A percentile compares a stretch with the other conserved stretches of the same genome.
phyloP scores from a whole-genome alignment of 2,113 vertebrate species.

The Neolamprologus sp. region DNA sequence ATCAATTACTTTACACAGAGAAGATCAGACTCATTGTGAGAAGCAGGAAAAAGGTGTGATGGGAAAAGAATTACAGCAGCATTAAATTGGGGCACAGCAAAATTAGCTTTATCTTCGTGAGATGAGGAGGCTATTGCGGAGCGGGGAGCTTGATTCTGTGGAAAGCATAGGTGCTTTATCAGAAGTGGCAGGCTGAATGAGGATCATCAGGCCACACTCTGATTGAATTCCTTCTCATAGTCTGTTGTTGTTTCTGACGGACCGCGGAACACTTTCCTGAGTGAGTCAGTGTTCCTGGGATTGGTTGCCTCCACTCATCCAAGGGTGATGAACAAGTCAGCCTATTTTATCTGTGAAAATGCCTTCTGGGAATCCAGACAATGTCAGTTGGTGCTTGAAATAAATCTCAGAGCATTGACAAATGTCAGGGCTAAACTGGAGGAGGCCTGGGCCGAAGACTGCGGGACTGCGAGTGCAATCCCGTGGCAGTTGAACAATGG shows the following conservation, averaged over 20 bases:
- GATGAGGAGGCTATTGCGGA: neutral
- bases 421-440: conserved; percentile 22
- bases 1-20: conserved; percentile 36
- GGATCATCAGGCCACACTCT: conserved; percentile 39
- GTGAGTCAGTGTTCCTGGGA: conserved; percentile 36
- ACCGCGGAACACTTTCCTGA: neutral
- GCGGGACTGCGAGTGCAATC: neutral
- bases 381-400: conserved; percentile 47
- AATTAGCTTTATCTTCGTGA: conserved; percentile 17
- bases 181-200: conserved; percentile 51
- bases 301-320: conserved; percentile 40
- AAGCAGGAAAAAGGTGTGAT: neutral
- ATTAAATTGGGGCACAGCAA: neutral
- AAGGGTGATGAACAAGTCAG: conserved; percentile 43
- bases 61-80: conserved; percentile 18
- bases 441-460: neutral
- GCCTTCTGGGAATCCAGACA: conserved; percentile 35
- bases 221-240: conserved; percentile 52
- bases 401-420: conserved; percentile 36
- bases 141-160: neutral
- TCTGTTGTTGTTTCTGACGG: conserved; percentile 36
- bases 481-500: neutral
- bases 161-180: conserved; percentile 45
- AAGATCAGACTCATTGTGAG: conserved; percentile 30
- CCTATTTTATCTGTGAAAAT: conserved; percentile 43